These are phyloP conservation scores for Anolis apletophallus DNA, from an alignment of 2,797 vertebrate species.

Conservation along the genomic window DNA sequence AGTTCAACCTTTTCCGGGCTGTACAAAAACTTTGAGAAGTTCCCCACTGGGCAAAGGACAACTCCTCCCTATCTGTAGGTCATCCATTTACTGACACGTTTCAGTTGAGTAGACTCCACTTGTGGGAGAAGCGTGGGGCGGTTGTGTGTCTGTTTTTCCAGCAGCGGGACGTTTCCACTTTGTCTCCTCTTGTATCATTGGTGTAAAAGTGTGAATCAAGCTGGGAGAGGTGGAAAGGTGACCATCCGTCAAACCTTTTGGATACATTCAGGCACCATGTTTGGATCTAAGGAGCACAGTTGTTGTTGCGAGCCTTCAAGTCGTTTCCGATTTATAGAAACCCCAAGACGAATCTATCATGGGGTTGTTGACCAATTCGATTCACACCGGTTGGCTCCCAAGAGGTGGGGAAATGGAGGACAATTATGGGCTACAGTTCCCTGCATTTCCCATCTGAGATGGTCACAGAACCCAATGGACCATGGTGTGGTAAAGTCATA, in stretches of 20 bases:
- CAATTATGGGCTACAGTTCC: neutral
- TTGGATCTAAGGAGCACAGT: constrained; percentile 55
- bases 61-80: neutral
- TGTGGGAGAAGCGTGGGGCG: neutral
- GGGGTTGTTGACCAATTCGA: no score
- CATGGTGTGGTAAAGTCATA: no score
- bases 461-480: neutral
- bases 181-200: neutral
- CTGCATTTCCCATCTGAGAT: neutral
- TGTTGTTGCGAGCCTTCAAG: no score
- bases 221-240: neutral
- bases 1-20: constrained; percentile 7
- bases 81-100: constrained; percentile 37
- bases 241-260: neutral
- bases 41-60: neutral
- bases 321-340: no score
- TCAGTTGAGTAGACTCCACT: neutral
- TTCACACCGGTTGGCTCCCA: no score
- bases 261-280: neutral
- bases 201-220: neutral
- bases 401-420: no score
- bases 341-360: no score
- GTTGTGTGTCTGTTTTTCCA: neutral
- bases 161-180: neutral
- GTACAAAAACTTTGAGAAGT: neutral